Conservation (phyloP, 2,113 vertebrate species). For the Microtus richardsoni region DNA sequence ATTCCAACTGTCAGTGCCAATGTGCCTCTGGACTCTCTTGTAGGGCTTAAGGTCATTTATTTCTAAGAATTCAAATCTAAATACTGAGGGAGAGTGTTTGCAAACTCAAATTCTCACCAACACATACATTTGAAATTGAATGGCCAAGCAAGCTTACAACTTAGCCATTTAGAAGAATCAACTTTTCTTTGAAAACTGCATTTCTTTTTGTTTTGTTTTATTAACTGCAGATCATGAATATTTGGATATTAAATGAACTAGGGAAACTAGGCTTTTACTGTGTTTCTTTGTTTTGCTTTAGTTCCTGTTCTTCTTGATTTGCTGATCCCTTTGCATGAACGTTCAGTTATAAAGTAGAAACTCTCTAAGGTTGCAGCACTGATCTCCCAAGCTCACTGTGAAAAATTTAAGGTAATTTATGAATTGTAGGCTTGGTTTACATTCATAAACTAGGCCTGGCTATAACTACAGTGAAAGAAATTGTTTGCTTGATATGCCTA, state of each 20-base stretch:
- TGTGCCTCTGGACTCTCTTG: neutral
- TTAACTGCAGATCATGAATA: neutral
- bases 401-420: slow-evolving; percentile 43
- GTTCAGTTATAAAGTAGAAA: slow-evolving; percentile 26
- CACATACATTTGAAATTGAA: slow-evolving; percentile 33
- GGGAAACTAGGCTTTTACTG: neutral
- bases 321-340: neutral
- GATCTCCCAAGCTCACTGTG: slow-evolving; percentile 1
- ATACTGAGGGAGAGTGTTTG: neutral
- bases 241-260: slow-evolving; percentile 4
- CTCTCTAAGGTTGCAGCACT: slow-evolving; percentile 8
- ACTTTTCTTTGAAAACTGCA: slow-evolving; percentile 39
- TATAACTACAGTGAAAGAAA: slow-evolving; percentile 52
- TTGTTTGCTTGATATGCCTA: neutral
- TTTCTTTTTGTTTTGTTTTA: slow-evolving; percentile 24
- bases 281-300: slow-evolving; percentile 49
- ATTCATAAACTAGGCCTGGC: neutral
- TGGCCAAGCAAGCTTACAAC: neutral
- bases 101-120: neutral
- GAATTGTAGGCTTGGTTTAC: slow-evolving; percentile 21
- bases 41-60: slow-evolving; percentile 41
- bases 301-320: slow-evolving; percentile 39
- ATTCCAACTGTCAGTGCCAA: neutral
- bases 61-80: slow-evolving; percentile 53
- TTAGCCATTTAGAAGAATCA: slow-evolving; percentile 14